Percentiles rank a stretch among this genome's conserved stretches.
phyloP scores from a whole-genome alignment of 2,113 vertebrate species.

The Mohoua ochrocephala region DNA sequence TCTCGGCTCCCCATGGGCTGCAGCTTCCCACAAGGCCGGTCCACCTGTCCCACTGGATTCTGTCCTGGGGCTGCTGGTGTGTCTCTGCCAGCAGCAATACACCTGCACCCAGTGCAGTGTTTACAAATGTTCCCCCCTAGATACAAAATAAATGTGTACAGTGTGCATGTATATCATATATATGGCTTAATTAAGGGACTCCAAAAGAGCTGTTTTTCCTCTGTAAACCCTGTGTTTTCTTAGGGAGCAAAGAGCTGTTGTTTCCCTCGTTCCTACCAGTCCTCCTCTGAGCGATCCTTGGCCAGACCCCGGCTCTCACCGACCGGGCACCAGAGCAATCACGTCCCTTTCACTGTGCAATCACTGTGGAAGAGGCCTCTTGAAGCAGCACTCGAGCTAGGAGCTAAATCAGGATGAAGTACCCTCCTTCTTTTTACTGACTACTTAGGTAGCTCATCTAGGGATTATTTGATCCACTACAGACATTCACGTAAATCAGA shows the following conservation, averaged over 20 bases:
- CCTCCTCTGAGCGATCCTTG: fast-evolving
- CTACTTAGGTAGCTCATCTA: neutral
- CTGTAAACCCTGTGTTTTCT: neutral
- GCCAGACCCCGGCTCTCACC: neutral
- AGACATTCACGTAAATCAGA: neutral
- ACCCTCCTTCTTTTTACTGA: neutral
- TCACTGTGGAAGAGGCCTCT: neutral
- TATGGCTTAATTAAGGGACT: neutral
- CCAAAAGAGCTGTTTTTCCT: neutral
- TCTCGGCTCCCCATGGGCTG: neutral
- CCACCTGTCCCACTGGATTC: neutral
- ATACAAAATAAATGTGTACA: neutral
- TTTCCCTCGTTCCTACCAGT: neutral
- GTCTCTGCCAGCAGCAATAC: neutral
- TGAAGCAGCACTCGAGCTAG: neutral
- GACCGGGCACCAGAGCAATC: fast-evolving
- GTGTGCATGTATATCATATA: fast-evolving
- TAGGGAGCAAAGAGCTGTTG: fast-evolving
- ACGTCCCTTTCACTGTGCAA: neutral
- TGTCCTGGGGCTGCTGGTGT: neutral
- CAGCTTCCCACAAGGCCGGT: neutral
- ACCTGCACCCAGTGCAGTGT: fast-evolving
- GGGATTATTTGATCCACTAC: neutral
- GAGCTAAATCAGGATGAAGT: constrained; percentile 19
- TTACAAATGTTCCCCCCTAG: neutral